These are phyloP conservation scores for Musca vetustissima DNA, from an alignment of 1,140 invertebrate genomes.

Conservation along the genomic window DNA sequence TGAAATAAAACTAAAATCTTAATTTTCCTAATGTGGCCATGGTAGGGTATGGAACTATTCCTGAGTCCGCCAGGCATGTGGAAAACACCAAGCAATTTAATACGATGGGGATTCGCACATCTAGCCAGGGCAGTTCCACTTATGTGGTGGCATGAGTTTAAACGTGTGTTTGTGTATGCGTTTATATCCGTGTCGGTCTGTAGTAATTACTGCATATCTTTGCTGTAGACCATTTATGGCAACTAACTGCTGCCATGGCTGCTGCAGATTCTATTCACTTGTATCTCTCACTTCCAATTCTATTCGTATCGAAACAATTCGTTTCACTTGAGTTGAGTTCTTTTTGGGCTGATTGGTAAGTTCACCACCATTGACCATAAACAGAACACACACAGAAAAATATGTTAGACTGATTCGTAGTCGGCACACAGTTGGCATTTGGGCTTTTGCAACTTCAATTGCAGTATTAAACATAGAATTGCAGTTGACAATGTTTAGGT, in stretches of 20 bases:
- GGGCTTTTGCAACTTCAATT: neutral
- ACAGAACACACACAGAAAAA: neutral
- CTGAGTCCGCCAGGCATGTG: too few species aligned
- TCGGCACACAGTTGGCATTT: neutral
- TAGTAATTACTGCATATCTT: constrained; percentile 22
- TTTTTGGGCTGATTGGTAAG: constrained; percentile 1
- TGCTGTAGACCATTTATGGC: constrained; percentile 9
- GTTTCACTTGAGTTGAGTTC: neutral
- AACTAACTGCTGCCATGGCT: neutral
- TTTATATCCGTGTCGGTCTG: neutral
- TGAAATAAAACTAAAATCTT: neutral
- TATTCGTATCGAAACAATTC: neutral
- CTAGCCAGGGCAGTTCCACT: too few species aligned
- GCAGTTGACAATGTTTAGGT: constrained; percentile 10
- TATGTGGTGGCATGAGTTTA: too few species aligned
- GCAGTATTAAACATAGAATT: neutral
- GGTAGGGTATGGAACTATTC: neutral
- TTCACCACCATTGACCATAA: constrained; percentile 20
- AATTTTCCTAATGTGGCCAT: constrained; percentile 11
- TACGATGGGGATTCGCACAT: too few species aligned
- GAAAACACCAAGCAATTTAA: too few species aligned
- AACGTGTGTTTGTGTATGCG: too few species aligned
- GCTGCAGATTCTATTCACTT: constrained; percentile 2
- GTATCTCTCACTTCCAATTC: neutral
- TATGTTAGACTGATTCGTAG: neutral